A percentile compares a stretch with the other conserved stretches of the same genome.
Evolutionary conservation across 2,888 invertebrate species (phyloP).

Genomic region (Caenorhabditis sp.): DNA sequence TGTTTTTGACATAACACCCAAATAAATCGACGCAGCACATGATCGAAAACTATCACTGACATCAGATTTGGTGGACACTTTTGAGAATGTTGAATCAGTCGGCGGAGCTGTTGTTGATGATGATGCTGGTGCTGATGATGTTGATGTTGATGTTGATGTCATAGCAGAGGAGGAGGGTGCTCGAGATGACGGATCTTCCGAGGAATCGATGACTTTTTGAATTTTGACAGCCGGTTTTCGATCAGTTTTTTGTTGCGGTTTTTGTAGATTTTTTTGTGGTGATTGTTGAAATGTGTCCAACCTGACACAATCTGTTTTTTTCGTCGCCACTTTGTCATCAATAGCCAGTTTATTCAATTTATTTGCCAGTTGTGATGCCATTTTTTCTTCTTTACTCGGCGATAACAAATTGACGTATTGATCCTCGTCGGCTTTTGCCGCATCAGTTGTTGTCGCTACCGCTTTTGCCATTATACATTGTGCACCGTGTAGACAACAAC

Average conservation of each 20-base stretch:
- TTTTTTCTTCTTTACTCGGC: constrained; percentile 10
- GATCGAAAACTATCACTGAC: neutral
- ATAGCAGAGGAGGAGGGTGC: neutral
- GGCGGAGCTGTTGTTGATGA: neutral
- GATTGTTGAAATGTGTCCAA: neutral
- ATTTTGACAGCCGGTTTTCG: neutral
- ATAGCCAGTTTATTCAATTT: constrained; percentile 8
- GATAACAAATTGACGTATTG: constrained; percentile 31
- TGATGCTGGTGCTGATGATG: too few species aligned
- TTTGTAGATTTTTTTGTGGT: neutral
- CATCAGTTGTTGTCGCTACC: neutral
- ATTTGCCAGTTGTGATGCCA: constrained; percentile 10
- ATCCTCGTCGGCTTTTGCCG: constrained; percentile 12
- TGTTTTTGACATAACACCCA: neutral
- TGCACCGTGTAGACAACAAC: constrained; percentile 26
- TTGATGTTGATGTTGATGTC: too few species aligned
- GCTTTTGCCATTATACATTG: neutral
- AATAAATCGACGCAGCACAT: neutral
- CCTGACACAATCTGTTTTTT: neutral
- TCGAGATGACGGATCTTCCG: neutral
- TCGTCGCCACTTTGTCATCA: neutral
- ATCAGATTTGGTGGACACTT: neutral
- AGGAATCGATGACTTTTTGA: neutral
- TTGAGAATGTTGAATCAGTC: neutral
- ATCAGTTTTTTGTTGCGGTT: neutral